phyloP scores from a whole-genome alignment of 2,113 vertebrate species.

The Oreochromis aureus region DNA sequence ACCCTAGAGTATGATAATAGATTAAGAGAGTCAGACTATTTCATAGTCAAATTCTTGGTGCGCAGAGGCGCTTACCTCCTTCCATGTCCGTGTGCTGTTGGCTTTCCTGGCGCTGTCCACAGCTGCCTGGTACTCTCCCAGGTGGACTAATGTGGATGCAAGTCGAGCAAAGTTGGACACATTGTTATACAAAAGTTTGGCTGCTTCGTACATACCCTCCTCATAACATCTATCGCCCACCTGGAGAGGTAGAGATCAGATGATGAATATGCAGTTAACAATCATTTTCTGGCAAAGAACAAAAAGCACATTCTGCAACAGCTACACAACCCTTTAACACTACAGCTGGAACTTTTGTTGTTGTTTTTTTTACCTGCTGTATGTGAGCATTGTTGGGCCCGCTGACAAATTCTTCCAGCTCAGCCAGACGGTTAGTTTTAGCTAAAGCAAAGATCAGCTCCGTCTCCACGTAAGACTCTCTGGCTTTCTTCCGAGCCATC shows the following conservation, averaged over 20 bases:
- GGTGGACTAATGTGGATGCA: conserved; percentile 85
- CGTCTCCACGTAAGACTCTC: conserved; percentile 85
- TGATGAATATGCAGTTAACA: not conserved
- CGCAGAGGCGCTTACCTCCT: conserved; percentile 74
- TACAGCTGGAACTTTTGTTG: not conserved
- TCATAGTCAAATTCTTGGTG: not conserved
- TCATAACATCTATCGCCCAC: conserved; percentile 90
- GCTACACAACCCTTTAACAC: not conserved
- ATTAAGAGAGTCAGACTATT: not conserved
- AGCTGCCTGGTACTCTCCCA: conserved; percentile 87
- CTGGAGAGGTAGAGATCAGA: conserved; percentile 44
- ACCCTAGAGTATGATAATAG: not conserved
- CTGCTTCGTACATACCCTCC: conserved; percentile 85
- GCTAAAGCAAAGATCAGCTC: conserved; percentile 92
- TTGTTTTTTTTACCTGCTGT: conserved; percentile 79
- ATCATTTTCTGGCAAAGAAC: not conserved
- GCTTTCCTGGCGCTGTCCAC: conserved; percentile 90
- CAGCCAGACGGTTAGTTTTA: conserved; percentile 86
- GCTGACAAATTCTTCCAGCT: conserved; percentile 87
- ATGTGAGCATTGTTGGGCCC: conserved; percentile 91
- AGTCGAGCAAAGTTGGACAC: conserved; percentile 89
- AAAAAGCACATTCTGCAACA: not conserved
- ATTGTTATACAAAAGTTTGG: conserved; percentile 84
- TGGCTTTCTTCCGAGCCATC: conserved; percentile 88
- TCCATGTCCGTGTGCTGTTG: conserved; percentile 89